phyloP scores from a whole-genome alignment of 2,113 vertebrate genomes.

The Pipra filicauda region DNA sequence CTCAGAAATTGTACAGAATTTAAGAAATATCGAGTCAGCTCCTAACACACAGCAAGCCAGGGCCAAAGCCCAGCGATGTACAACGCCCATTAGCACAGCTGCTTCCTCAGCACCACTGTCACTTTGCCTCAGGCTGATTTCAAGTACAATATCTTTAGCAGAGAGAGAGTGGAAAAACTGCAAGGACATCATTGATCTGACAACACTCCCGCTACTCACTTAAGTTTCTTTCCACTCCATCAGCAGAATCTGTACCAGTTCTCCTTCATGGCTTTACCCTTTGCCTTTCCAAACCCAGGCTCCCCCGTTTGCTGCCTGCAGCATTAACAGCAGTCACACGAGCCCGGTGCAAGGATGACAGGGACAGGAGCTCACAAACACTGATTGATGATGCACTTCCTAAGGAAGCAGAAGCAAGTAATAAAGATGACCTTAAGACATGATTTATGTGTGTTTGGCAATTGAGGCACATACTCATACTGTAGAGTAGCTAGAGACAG shows the following conservation, averaged over 20 bases:
- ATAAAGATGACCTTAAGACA: slow-evolving; percentile 44
- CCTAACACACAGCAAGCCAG: background rate
- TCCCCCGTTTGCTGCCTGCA: background rate
- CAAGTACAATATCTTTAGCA: background rate
- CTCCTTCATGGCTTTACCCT: background rate
- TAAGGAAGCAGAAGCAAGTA: slow-evolving; percentile 46
- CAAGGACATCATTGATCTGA: slow-evolving; percentile 15
- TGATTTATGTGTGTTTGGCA: slow-evolving; percentile 49
- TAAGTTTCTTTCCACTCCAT: background rate
- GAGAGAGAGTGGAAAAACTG: background rate
- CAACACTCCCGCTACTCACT: background rate
- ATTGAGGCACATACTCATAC: background rate
- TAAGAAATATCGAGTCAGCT: background rate
- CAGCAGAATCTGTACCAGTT: background rate
- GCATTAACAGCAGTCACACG: background rate
- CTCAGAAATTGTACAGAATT: background rate
- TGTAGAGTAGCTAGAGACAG: background rate
- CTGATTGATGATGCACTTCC: slow-evolving; percentile 52
- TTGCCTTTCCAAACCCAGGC: background rate
- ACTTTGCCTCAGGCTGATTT: background rate
- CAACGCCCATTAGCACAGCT: background rate
- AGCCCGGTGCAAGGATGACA: background rate
- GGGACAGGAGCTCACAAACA: background rate
- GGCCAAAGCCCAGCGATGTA: background rate
- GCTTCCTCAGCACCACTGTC: background rate